Conservation (phyloP, 2,888 invertebrate species). For the Diogma glabrata region DNA sequence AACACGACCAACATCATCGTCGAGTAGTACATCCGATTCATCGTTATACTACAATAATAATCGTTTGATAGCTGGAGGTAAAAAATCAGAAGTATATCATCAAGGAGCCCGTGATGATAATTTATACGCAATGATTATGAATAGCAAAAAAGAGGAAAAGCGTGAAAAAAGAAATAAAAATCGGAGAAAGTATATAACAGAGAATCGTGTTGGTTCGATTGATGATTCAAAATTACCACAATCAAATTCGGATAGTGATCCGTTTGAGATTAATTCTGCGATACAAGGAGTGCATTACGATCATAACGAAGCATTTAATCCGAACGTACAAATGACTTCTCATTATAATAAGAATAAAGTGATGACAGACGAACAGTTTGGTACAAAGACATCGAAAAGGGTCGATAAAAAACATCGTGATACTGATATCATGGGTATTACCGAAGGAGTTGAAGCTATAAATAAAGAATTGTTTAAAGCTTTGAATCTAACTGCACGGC, state of each 20-base stretch:
- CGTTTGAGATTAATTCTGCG: background rate
- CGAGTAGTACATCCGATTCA: slow-evolving; percentile 32
- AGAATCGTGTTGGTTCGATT: slow-evolving; percentile 35
- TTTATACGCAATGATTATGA: slow-evolving; percentile 29
- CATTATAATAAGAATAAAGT: slow-evolving; percentile 15
- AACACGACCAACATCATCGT: slow-evolving; percentile 17
- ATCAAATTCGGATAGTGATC: slow-evolving; percentile 21
- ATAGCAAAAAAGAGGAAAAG: slow-evolving; percentile 27
- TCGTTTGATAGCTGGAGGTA: background rate
- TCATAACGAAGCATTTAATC: slow-evolving; percentile 33
- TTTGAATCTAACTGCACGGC: too few species aligned
- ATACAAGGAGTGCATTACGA: slow-evolving; percentile 18
- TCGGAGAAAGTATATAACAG: slow-evolving; percentile 31
- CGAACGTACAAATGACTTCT: slow-evolving; percentile 19
- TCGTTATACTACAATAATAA: slow-evolving; percentile 35
- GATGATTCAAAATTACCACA: slow-evolving; percentile 29
- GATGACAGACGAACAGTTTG: slow-evolving; percentile 6
- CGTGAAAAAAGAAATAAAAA: slow-evolving; percentile 20
- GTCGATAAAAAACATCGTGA: background rate
- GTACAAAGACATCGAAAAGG: background rate
- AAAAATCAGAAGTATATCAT: background rate
- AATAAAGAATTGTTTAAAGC: slow-evolving; percentile 14
- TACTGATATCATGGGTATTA: background rate
- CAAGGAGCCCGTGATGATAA: slow-evolving; percentile 23
- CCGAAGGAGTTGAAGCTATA: slow-evolving; percentile 31